Base-by-base conservation (phyloP, 37 sponge, comb jelly and placozoan genomes). In the Corticium candelabrum region DNA sequence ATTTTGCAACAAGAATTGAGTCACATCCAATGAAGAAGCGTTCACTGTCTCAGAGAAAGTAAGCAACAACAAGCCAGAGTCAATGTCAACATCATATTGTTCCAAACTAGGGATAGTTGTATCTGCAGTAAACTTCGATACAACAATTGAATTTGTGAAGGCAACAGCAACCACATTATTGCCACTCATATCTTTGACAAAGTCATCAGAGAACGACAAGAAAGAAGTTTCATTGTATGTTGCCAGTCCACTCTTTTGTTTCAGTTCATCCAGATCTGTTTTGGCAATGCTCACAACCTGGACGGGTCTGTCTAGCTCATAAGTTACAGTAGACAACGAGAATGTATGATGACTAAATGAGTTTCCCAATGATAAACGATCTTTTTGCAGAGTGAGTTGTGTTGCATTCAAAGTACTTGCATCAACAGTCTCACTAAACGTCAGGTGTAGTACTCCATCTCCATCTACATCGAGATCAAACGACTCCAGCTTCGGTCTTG, bases 351-450 rank as follows among this genome's bases (percentile, higher is more conserved):
- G 88, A 37, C 91, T 84, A 29, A 34, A 35, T 34, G 89, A 50
- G 40, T 88, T 57, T 0, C 82, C 76, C 0, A 77, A 80, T 2
- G 75, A 68, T 34, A 73, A 68, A 43, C 83, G 82, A 34, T 71
- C 80, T 33, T 30, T n/a, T 74, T 84, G 95, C 0, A 94, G 30
- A 67, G 84, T 84, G 7, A 94, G 85, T 2, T 83, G 81, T 5
- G 89, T 81, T 3, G 77, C 5, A 11, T 86, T 86, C 35, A 90
- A 76, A 7, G 89, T 82, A 0, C 57, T 57, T 2, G 85, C 82
- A 70, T 82, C 67, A 0, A 94, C 83, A 38, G 95, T 94, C 74
- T 94, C 95, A 29, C 89, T 86, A 77, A 94, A 94, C 30, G 80
- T 74, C 4, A 94, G 83, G 1, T 68, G 50, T 38, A 94, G 40